Conservation (phyloP, 2,888 invertebrate genomes). For the Microctonus brassicae region DNA sequence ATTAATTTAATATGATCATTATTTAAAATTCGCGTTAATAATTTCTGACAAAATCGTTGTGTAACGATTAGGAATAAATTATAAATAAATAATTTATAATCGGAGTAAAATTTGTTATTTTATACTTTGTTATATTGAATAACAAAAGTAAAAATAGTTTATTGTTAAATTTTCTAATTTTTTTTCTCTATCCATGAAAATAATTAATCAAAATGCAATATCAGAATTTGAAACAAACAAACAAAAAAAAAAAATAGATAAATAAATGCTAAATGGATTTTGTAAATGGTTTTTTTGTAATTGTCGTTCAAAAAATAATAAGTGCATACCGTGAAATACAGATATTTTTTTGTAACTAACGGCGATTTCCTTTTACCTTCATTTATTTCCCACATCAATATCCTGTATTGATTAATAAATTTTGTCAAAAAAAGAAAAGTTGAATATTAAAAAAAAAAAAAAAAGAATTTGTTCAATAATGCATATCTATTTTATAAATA, state of each 20-base stretch:
- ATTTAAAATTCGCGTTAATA: neutral
- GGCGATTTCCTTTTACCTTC: constrained; percentile 22
- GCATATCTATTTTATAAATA: neutral
- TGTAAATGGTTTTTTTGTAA: constrained; percentile 42
- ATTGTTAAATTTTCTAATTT: neutral
- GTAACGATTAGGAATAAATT: neutral
- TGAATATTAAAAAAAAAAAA: neutral
- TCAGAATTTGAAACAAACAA: neutral
- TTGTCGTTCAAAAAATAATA: constrained; percentile 24
- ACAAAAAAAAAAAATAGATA: constrained; percentile 22
- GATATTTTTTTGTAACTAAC: constrained; percentile 28
- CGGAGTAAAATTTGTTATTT: neutral
- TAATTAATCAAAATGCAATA: neutral
- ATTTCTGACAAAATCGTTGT: neutral
- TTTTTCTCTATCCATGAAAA: neutral
- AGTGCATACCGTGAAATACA: constrained; percentile 33
- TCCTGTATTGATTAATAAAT: neutral
- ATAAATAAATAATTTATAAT: constrained; percentile 9
- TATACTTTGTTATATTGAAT: neutral
- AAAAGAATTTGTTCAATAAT: neutral
- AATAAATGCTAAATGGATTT: constrained; percentile 20
- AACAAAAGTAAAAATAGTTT: neutral
- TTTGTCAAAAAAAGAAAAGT: neutral
- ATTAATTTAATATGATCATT: neutral
- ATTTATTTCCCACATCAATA: neutral